Evolutionary conservation across 2,797 vertebrate genomes (phyloP).

Genomic region (Periparus ater): DNA sequence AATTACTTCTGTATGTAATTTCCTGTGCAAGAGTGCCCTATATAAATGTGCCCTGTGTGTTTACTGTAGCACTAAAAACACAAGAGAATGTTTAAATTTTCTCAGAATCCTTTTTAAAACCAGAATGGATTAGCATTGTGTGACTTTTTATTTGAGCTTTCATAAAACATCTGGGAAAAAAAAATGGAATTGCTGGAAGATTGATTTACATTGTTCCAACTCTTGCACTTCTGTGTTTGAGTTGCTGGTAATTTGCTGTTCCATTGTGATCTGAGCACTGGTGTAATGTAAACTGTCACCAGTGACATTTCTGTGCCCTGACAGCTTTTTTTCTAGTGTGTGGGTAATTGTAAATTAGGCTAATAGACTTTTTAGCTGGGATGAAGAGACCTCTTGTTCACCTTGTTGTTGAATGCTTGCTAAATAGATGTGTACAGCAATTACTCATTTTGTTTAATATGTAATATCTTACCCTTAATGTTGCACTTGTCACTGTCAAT

Average conservation of each 20-base stretch:
- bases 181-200: neutral
- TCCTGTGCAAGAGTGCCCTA: neutral
- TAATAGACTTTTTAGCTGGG: constrained; percentile 26
- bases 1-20: neutral
- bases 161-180: neutral
- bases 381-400: constrained; percentile 4
- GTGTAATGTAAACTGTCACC: constrained; percentile 40
- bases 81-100: neutral
- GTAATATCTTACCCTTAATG: neutral
- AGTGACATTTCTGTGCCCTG: constrained; percentile 22
- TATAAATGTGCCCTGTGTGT: neutral
- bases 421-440: neutral
- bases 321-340: constrained; percentile 30
- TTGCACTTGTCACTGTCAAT: neutral
- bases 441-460: constrained; percentile 28
- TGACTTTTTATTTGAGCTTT: neutral
- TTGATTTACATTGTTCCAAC: neutral
- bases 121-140: neutral
- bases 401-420: neutral
- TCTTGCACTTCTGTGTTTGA: neutral
- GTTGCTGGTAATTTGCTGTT: neutral
- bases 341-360: constrained; percentile 54
- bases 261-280: neutral
- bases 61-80: neutral
- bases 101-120: neutral